Evolutionary conservation across 30 jellyfish, hydroid and myxozoan genomes (phyloP).

Genomic region (Sanderia malayensis): DNA sequence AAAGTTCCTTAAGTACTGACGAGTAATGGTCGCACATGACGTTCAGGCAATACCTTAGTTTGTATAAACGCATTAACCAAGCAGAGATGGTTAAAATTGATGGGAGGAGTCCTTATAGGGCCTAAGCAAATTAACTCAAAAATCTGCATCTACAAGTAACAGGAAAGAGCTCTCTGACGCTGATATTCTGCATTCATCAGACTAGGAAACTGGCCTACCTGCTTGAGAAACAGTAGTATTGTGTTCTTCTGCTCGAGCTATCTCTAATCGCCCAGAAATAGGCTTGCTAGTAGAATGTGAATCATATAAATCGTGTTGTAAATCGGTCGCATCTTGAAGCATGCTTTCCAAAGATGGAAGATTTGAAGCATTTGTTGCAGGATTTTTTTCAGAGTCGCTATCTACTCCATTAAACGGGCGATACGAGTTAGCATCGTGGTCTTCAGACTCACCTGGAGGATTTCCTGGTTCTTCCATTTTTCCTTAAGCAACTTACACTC

Average conservation of each 20-base stretch:
- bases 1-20: too few species aligned
- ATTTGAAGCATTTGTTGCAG: slow-evolving; percentile 13
- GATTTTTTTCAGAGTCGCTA: background rate
- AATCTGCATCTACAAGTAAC: too few species aligned
- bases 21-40: too few species aligned
- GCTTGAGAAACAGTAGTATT: slow-evolving; percentile 15
- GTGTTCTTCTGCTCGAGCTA: slow-evolving; percentile 21
- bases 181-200: background rate
- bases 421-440: slow-evolving; percentile 20
- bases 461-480: background rate
- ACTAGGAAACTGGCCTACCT: slow-evolving; percentile 43
- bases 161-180: too few species aligned
- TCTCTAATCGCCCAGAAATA: slow-evolving; percentile 65
- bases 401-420: slow-evolving; percentile 60
- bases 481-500: background rate
- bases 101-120: too few species aligned
- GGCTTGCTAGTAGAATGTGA: slow-evolving; percentile 42
- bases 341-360: slow-evolving; percentile 95
- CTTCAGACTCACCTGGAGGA: slow-evolving; percentile 43
- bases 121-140: too few species aligned
- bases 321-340: slow-evolving; percentile 97
- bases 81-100: too few species aligned
- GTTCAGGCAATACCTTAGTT: too few species aligned
- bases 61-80: too few species aligned
- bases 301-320: slow-evolving; percentile 80